Evolutionary conservation across 2,797 vertebrate species (phyloP).

Genomic region (Oreochromis grahami): DNA sequence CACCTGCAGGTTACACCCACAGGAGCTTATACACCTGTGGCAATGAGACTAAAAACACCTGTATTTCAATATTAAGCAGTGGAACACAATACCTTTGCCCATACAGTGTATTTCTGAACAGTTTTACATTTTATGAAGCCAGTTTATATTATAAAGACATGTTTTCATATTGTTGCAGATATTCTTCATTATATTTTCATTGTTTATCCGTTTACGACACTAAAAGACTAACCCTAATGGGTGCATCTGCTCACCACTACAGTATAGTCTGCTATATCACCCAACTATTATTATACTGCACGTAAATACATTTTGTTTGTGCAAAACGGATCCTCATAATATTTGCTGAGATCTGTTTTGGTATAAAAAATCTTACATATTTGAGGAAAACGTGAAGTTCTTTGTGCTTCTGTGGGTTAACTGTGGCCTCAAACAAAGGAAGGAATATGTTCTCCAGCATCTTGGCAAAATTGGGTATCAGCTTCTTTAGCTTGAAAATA

Average conservation of each 20-base stretch:
- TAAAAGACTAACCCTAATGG: neutral
- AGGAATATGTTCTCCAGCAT: constrained; percentile 96
- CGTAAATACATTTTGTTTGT: neutral
- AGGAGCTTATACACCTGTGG: neutral
- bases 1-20: neutral
- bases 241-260: neutral
- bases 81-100: neutral
- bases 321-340: neutral
- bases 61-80: neutral
- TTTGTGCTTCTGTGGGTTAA: constrained; percentile 89
- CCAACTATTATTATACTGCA: neutral
- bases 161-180: neutral
- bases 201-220: neutral
- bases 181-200: neutral
- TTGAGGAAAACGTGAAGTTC: constrained; percentile 92
- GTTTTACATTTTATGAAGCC: neutral
- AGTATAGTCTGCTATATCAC: neutral
- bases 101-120: neutral
- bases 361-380: constrained; percentile 80
- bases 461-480: constrained; percentile 88
- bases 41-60: neutral
- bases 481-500: constrained; percentile 91
- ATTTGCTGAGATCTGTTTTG: neutral
- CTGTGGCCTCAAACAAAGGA: constrained; percentile 91
- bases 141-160: neutral